Evolutionary conservation across 2,888 invertebrate genomes (phyloP).

Genomic region (Thalpophila matura): DNA sequence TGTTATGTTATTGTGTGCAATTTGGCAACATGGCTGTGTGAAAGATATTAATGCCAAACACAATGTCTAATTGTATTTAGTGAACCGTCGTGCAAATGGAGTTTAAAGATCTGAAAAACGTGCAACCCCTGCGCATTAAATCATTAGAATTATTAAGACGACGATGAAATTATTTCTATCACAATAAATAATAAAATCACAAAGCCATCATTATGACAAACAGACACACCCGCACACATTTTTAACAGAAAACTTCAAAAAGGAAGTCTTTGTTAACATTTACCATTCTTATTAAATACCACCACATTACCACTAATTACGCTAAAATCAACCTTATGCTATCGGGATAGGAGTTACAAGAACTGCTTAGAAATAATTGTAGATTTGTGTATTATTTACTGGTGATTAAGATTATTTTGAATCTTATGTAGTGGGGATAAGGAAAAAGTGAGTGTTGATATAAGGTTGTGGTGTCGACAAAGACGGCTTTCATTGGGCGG

Average conservation of each 20-base stretch:
- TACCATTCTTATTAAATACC: conserved; percentile 63
- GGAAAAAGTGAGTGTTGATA: conserved; percentile 51
- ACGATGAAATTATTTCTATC: conserved; percentile 36
- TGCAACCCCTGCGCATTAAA: conserved; percentile 38
- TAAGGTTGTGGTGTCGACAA: conserved; percentile 74
- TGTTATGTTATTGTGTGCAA: too few species aligned
- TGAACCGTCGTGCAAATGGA: too few species aligned
- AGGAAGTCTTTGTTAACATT: conserved; percentile 65
- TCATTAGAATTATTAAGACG: conserved; percentile 28
- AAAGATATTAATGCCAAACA: too few species aligned
- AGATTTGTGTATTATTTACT: conserved; percentile 5
- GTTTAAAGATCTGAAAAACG: too few species aligned
- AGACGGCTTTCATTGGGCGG: conserved; percentile 87
- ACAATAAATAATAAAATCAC: conserved; percentile 59
- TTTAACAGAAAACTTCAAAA: conserved; percentile 68
- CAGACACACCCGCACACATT: conserved; percentile 66
- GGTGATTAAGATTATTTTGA: conserved; percentile 59
- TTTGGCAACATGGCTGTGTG: too few species aligned
- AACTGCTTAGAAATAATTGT: conserved; percentile 20
- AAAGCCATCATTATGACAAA: conserved; percentile 59
- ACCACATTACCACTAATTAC: conserved; percentile 9
- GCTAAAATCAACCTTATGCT: conserved; percentile 39
- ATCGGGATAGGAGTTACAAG: conserved; percentile 17
- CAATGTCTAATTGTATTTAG: too few species aligned
- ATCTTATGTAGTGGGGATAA: conserved; percentile 68